Percentiles rank a stretch among this genome's conserved stretches.
phyloP scores from a whole-genome alignment of 2,797 vertebrate genomes.

The Rhinophrynus dorsalis region DNA sequence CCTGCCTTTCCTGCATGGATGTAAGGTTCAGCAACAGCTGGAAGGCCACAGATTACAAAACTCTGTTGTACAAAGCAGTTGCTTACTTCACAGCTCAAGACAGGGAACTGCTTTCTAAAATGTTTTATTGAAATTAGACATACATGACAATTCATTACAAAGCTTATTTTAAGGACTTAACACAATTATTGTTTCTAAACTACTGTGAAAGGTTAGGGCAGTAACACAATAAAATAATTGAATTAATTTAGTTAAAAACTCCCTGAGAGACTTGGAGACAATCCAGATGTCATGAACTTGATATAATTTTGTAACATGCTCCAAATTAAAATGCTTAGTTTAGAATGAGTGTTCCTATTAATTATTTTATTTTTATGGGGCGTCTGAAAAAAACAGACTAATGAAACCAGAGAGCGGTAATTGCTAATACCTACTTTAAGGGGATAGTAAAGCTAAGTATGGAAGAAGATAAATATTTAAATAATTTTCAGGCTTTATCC shows the following conservation, averaged over 20 bases:
- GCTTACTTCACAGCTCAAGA: no score
- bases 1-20: no score
- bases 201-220: conserved; percentile 8
- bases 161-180: not conserved
- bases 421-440: no score
- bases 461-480: no score
- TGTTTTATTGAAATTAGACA: conserved; percentile 22
- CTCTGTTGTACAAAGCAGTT: no score
- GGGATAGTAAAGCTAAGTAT: no score
- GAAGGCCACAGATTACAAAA: no score
- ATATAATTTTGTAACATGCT: no score
- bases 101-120: no score
- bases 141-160: conserved; percentile 7
- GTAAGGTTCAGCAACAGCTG: no score
- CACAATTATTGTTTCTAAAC: no score
- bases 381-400: not conserved
- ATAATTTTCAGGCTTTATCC: no score
- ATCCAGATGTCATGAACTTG: conserved; percentile 11
- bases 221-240: conserved; percentile 20
- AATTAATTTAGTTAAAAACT: conserved; percentile 4
- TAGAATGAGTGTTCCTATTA: not conserved
- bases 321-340: not conserved
- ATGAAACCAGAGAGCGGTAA: not conserved
- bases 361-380: conserved; percentile 9
- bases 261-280: conserved; percentile 18